Base-by-base conservation (phyloP, 1,140 invertebrate genomes). In the Harpegnathos saltator region DNA sequence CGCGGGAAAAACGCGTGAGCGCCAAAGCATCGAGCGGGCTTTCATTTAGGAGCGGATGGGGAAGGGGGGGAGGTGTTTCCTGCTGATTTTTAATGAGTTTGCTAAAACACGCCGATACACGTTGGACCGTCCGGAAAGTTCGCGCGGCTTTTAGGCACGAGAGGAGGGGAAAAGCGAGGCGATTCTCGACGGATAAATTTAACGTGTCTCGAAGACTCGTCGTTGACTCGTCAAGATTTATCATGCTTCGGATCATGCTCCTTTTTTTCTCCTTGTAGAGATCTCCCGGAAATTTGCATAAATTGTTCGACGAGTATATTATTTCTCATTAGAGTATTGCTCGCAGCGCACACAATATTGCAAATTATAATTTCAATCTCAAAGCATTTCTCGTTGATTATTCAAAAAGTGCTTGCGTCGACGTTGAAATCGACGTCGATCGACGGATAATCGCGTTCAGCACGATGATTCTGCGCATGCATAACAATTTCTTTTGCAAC, bases 401-500 rank as follows among this genome's bases (percentile, higher is more conserved):
- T 66, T 29, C 29, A 29, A 77, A 48, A 66, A 66, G 56, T 38
- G 5, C 59, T 75, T 19, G 26, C 15, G 19, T 77, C 44, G 48
- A 17, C 38, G 66, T 69, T 59, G 66, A 72, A 81, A 72, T 22
- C 38, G n/a, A n/a, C n/a, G n/a, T 81, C 56, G 69, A 82, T 85
- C 65, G 48, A 69, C 50, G 29, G 48, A 83, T 61, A 77, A 77
- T 82, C 56, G 29, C 44, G 69, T 72, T 61, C 69, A 54, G 69
- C 7, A 58, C 56, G 56, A 19, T 58, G 56, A 58, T 17, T 44
- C 38, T 58, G 29, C 19, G 50, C 62, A 33, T 50, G 71, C 71
- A 74, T 72, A 62, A 71, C 33, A n/a, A 68, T 84, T 71, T 59
- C 68, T 75, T 84, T 84, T 83, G 58, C 66, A 77, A 87, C 38